phyloP scores from a whole-genome alignment of 2,888 invertebrate genomes.

The Ganaspis brasiliensis region DNA sequence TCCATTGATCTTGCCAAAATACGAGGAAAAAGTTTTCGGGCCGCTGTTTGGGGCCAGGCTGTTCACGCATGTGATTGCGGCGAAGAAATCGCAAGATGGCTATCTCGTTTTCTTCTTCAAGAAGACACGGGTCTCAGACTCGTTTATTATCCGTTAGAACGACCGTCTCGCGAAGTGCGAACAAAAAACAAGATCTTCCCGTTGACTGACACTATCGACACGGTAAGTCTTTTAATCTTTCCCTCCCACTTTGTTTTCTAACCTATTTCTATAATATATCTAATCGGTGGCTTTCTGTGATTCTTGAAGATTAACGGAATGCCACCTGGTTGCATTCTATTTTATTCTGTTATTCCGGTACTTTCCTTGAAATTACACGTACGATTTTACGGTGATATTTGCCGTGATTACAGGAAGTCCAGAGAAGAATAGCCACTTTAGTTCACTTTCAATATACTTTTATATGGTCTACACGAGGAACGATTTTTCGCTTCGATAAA shows the following conservation, averaged over 20 bases:
- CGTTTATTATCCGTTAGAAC: slow-evolving; percentile 83
- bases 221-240: slow-evolving; percentile 65
- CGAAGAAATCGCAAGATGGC: slow-evolving; percentile 87
- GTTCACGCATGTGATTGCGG: slow-evolving; percentile 88
- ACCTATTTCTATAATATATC: not conserved
- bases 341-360: not conserved
- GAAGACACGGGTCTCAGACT: slow-evolving; percentile 82
- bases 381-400: not conserved
- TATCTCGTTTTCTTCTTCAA: slow-evolving; percentile 84
- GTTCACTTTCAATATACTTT: slow-evolving; percentile 9
- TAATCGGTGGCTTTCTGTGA: not conserved
- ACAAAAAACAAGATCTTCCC: slow-evolving; percentile 73
- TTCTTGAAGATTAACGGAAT: slow-evolving; percentile 13
- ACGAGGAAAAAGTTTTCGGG: slow-evolving; percentile 78
- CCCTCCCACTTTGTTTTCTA: not conserved
- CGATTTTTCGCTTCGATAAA: slow-evolving; percentile 22
- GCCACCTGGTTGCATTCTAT: slow-evolving; percentile 5
- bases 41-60: slow-evolving; percentile 83
- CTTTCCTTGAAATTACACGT: not conserved
- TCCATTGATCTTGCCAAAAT: slow-evolving; percentile 81
- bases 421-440: not conserved
- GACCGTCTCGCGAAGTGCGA: slow-evolving; percentile 74
- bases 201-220: slow-evolving; percentile 66
- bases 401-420: not conserved
- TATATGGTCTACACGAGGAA: not conserved